Evolutionary conservation across 2,113 vertebrate genomes (phyloP).

Genomic region (Leptobrachium leishanense): DNA sequence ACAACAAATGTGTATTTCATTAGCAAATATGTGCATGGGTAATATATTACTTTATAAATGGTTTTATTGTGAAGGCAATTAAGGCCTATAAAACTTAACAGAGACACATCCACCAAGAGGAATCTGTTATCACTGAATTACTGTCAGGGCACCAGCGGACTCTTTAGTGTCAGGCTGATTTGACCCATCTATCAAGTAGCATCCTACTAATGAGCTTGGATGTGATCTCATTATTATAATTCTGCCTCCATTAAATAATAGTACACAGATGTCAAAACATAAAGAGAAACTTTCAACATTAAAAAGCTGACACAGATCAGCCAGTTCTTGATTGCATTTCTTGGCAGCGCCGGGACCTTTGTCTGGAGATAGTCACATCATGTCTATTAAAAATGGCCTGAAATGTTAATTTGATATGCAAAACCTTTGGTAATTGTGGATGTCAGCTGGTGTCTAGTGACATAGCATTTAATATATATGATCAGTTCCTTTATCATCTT

Average conservation of each 20-base stretch:
- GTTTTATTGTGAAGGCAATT: slow-evolving; percentile 34
- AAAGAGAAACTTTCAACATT: slow-evolving; percentile 16
- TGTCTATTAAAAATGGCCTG: slow-evolving; percentile 4
- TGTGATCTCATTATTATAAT: slow-evolving; percentile 46
- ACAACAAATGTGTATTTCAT: neutral
- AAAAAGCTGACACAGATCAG: slow-evolving; percentile 9
- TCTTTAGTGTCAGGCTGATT: slow-evolving; percentile 35
- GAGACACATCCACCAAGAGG: slow-evolving; percentile 1
- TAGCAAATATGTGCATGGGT: neutral
- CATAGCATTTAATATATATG: no score
- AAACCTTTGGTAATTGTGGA: neutral
- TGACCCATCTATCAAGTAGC: slow-evolving; percentile 37
- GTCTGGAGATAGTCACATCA: slow-evolving; percentile 14
- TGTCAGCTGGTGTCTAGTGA: no score
- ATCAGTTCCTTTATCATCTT: no score
- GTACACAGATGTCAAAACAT: slow-evolving; percentile 37
- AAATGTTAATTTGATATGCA: slow-evolving; percentile 4
- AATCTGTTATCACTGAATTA: slow-evolving; percentile 33
- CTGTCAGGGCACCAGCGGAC: slow-evolving; percentile 33
- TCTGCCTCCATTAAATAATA: slow-evolving; percentile 42
- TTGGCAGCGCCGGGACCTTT: slow-evolving; percentile 16
- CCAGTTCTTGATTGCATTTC: slow-evolving; percentile 26
- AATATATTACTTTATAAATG: neutral
- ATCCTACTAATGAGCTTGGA: slow-evolving; percentile 41
- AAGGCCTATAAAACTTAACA: slow-evolving; percentile 6